phyloP scores from a whole-genome alignment of 2,888 invertebrate genomes.

The Papilio elwesi region DNA sequence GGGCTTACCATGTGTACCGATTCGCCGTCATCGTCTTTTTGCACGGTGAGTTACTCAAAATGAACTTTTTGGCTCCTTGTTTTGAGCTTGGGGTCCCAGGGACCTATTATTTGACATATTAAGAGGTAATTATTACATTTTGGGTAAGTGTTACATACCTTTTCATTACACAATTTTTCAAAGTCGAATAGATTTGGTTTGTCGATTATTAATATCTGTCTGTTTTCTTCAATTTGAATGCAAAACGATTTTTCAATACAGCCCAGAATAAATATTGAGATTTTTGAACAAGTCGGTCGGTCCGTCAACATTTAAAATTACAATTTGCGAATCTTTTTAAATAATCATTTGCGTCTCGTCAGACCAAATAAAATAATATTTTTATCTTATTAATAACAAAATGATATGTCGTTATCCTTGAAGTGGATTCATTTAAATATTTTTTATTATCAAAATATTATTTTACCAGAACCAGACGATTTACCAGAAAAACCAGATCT shows the following conservation, averaged over 20 bases:
- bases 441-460: background rate
- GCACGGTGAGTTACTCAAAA: conserved; percentile 34
- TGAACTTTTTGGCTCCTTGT: background rate
- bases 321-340: background rate
- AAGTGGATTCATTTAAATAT: background rate
- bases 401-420: background rate
- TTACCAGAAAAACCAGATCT: too few species aligned
- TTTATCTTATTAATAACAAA: too few species aligned
- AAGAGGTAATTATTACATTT: background rate
- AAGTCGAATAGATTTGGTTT: too few species aligned
- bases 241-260: background rate
- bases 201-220: background rate
- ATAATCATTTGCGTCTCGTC: background rate
- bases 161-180: too few species aligned
- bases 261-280: background rate
- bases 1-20: conserved; percentile 24
- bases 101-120: background rate
- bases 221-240: background rate
- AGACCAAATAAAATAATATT: background rate
- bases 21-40: conserved; percentile 25
- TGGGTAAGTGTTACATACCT: background rate
- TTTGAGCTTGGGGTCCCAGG: background rate
- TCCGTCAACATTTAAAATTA: too few species aligned
- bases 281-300: background rate
- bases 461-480: background rate